Base-by-base conservation (phyloP, 1,140 invertebrate genomes). In the Thaumetopoea pityocampa region DNA sequence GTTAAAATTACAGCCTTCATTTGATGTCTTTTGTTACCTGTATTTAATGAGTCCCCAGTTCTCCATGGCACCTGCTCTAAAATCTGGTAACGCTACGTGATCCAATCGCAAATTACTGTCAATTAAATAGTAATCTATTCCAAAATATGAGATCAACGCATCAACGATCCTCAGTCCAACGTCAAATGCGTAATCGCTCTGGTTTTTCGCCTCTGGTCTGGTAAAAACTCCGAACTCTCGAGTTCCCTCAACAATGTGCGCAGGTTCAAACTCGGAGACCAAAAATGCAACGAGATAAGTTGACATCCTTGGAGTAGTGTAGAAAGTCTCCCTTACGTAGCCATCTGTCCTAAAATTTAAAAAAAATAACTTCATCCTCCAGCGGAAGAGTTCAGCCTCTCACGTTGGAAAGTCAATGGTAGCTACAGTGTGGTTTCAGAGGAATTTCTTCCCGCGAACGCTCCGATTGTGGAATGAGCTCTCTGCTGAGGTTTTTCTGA, bases 221-320 rank as follows among this genome's bases (percentile, higher is more conserved):
- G 92, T 90, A 66, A 92, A 93, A 4, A 97, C 89, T 12, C 76
- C 76, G 22, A 92, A 87, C 1, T 89, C 86, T 18, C 86, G 87
- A 0, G 57, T 45, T 0, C 63, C 47, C 15, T 62, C 59, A 3
- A 20, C 29, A 5, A 20, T 35, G 3, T 51, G 50, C 4, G 43
- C 14, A 8, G 45, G 62, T 51, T 72, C 56, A 19, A 82, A 79
- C 37, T 85, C 74, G 3, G 85, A 85, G 15, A 96, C 89, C 16
- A 93, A 86, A 60, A 95, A 93, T 0, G 94, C 94, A 1, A 96
- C 86, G 1, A 96, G 73, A 50, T 96, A 96, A 0, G 94, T 93
- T 0, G 94, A 93, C 94, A 96, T 96, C 19, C 79, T 85, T 0
- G 94, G 90, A 2, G 92, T 92, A 29, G 88, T 86, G 6, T 89